A percentile compares a stretch with the other conserved stretches of the same genome.
Evolutionary conservation across 1,140 invertebrate species (phyloP).

Genomic region (Diorhabda elongata): DNA sequence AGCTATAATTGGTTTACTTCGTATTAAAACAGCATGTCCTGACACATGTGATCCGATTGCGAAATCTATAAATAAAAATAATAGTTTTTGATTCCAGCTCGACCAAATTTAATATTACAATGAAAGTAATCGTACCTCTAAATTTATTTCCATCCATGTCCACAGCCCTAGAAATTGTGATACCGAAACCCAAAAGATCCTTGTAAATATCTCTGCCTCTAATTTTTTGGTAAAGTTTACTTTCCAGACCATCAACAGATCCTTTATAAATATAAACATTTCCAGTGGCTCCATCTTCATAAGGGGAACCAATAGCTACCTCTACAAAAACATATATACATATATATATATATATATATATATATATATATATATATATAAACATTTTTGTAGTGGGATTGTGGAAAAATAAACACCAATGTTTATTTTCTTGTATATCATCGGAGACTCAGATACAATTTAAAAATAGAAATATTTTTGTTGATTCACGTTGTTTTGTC

Average conservation of each 20-base stretch:
- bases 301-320: conserved; percentile 53
- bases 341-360: too few species aligned
- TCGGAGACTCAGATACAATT: too few species aligned
- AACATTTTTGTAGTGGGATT: too few species aligned
- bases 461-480: too few species aligned
- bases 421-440: too few species aligned
- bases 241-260: conserved; percentile 47
- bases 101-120: too few species aligned
- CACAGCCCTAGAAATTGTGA: conserved; percentile 48
- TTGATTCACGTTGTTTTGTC: too few species aligned
- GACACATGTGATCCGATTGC: conserved; percentile 10
- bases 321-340: conserved; percentile 38
- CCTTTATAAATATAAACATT: conserved; percentile 53
- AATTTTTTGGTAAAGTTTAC: conserved; percentile 49
- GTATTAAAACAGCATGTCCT: conserved; percentile 13
- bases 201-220: conserved; percentile 42
- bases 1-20: conserved; percentile 6
- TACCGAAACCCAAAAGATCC: conserved; percentile 50
- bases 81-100: too few species aligned
- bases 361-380: too few species aligned
- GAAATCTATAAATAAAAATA: conserved; percentile 12
- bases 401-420: too few species aligned
- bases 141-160: conserved; percentile 52
- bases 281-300: conserved; percentile 49
- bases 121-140: conserved; percentile 37